Evolutionary conservation across 2,888 invertebrate species (phyloP).

Genomic region (Cosmorhoe ocellata): DNA sequence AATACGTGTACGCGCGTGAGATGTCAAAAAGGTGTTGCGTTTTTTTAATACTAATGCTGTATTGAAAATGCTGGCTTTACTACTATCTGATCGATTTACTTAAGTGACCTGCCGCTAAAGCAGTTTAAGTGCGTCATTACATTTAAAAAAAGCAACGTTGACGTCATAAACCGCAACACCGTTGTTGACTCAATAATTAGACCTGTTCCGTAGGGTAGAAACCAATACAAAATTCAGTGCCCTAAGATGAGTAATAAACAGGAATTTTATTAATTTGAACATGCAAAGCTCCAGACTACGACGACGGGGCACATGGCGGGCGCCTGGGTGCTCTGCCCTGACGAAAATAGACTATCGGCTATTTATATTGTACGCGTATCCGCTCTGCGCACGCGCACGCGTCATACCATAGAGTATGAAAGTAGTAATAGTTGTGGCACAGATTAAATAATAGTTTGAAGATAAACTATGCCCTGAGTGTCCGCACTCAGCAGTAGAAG

Average conservation of each 20-base stretch:
- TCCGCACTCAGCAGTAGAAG: conserved; percentile 33
- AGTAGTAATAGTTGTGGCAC: conserved; percentile 14
- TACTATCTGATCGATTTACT: too few species aligned
- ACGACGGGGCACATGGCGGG: conserved; percentile 71
- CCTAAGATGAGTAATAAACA: conserved; percentile 51
- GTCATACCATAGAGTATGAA: conserved; percentile 20
- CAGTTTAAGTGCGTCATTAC: not conserved
- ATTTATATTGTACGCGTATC: conserved; percentile 76
- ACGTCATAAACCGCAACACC: not conserved
- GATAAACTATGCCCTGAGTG: conserved; percentile 37
- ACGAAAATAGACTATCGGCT: conserved; percentile 73
- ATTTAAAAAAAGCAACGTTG: too few species aligned
- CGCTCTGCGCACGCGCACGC: conserved; percentile 70
- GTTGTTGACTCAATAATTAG: not conserved
- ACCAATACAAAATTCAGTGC: conserved; percentile 8
- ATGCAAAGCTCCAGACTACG: conserved; percentile 63
- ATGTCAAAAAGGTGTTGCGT: too few species aligned
- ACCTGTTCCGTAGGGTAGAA: too few species aligned
- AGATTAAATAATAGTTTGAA: conserved; percentile 9
- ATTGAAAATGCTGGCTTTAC: too few species aligned
- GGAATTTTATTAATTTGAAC: conserved; percentile 69
- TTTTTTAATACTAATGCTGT: too few species aligned
- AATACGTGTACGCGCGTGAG: not conserved
- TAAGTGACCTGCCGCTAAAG: too few species aligned
- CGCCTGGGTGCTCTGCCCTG: conserved; percentile 66